Evolutionary conservation across 2,888 invertebrate genomes (phyloP).

Genomic region (Meliscaeva auricollis): DNA sequence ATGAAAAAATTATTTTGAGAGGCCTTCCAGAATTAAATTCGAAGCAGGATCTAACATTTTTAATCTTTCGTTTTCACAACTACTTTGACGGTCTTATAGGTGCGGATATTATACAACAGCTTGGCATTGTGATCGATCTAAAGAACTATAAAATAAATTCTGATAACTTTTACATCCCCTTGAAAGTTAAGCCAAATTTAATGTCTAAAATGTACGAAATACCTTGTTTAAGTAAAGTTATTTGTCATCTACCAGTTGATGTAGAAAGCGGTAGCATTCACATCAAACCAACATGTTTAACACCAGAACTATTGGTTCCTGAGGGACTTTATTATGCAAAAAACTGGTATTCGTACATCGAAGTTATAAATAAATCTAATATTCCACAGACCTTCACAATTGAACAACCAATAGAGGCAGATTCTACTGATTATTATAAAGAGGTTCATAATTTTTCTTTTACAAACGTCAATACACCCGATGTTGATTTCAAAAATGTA

Average conservation of each 20-base stretch:
- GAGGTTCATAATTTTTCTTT: constrained; percentile 12
- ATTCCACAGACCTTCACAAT: not conserved
- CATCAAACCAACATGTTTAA: not conserved
- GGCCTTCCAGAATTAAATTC: constrained; percentile 8
- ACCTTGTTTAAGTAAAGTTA: constrained; percentile 1
- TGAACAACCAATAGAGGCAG: constrained; percentile 4
- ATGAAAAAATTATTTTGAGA: constrained; percentile 11
- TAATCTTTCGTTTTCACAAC: constrained; percentile 29
- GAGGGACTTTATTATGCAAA: constrained; percentile 13
- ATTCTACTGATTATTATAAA: not conserved
- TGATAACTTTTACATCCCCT: not conserved
- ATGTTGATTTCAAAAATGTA: not conserved
- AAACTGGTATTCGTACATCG: constrained; percentile 22
- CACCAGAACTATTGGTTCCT: constrained; percentile 5
- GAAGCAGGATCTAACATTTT: not conserved
- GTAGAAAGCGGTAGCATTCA: constrained; percentile 10
- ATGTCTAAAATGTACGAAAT: constrained; percentile 13
- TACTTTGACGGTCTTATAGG: constrained; percentile 52
- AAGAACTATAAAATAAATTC: constrained; percentile 13
- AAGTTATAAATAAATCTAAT: constrained; percentile 13
- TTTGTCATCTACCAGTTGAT: constrained; percentile 11
- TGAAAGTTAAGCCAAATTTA: constrained; percentile 37
- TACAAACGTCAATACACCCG: not conserved
- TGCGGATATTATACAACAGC: constrained; percentile 30
- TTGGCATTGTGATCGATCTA: constrained; percentile 16